Evolutionary conservation across 2,113 vertebrate species (phyloP).

Genomic region (Limanda limanda): DNA sequence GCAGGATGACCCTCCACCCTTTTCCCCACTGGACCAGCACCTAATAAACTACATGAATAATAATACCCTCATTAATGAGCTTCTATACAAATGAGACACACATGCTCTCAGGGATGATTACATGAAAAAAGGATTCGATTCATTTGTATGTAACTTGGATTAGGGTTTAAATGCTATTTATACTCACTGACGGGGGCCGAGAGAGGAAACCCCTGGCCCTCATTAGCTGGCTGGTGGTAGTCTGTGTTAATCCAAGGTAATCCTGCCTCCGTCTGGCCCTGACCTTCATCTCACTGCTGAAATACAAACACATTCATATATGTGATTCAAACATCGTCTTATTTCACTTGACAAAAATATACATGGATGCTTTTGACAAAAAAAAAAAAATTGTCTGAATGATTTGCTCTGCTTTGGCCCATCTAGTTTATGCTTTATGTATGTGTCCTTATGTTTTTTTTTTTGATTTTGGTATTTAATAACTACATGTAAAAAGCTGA

Average conservation of each 20-base stretch:
- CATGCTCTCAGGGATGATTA: slow-evolving; percentile 6
- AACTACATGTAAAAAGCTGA: slow-evolving; percentile 14
- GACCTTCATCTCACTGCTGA: slow-evolving; percentile 48
- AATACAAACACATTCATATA: background rate
- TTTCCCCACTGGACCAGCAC: background rate
- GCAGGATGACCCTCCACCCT: background rate
- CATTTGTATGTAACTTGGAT: slow-evolving; percentile 44
- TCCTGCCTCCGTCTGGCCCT: slow-evolving; percentile 41
- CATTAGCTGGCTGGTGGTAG: slow-evolving; percentile 57
- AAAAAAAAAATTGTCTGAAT: background rate
- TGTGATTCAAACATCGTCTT: background rate
- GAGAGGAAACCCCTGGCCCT: slow-evolving; percentile 52
- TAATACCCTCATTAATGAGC: slow-evolving; percentile 18
- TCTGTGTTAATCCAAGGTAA: slow-evolving; percentile 68
- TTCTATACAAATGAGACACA: background rate
- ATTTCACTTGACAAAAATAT: background rate
- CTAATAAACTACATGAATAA: background rate
- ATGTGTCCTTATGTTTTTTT: background rate
- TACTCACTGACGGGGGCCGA: slow-evolving; percentile 16
- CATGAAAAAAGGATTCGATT: slow-evolving; percentile 35
- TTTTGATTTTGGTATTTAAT: background rate
- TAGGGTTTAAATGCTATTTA: slow-evolving; percentile 57
- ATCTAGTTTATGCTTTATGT: background rate
- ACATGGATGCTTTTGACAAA: background rate
- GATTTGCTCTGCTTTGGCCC: no score